Evolutionary conservation across 2,888 invertebrate genomes (phyloP).

Genomic region (Ectobius pallidus): DNA sequence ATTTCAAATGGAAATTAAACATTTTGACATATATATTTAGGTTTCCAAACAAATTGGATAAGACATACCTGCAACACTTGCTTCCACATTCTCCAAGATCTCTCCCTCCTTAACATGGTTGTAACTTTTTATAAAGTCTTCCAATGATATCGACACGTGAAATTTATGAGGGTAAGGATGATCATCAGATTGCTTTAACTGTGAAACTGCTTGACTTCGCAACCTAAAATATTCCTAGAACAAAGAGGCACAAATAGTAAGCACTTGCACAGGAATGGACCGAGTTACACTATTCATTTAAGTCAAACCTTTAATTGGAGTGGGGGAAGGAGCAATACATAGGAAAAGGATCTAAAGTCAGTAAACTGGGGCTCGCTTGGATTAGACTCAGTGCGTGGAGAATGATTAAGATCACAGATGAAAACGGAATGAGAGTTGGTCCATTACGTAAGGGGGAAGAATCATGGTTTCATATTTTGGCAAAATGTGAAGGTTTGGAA

Average conservation of each 20-base stretch:
- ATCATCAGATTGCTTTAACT: constrained; percentile 73
- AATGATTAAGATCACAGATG: too few species aligned
- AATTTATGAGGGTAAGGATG: constrained; percentile 99
- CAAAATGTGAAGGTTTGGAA: too few species aligned
- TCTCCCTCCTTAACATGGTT: constrained; percentile 72
- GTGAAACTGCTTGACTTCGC: constrained; percentile 78
- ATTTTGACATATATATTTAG: too few species aligned
- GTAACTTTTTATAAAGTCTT: constrained; percentile 87
- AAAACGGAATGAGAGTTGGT: too few species aligned
- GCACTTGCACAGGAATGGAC: not conserved
- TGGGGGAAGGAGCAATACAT: not conserved
- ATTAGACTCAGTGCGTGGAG: too few species aligned
- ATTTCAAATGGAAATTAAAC: too few species aligned
- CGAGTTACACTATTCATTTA: not conserved
- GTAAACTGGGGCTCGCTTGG: too few species aligned
- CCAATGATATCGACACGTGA: constrained; percentile 85
- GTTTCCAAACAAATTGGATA: too few species aligned
- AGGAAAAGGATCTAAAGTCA: too few species aligned
- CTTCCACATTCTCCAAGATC: constrained; percentile 67
- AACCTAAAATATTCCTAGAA: constrained; percentile 84
- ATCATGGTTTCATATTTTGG: too few species aligned
- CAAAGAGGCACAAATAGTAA: not conserved
- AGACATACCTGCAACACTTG: constrained; percentile 78
- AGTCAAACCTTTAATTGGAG: not conserved
- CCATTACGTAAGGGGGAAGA: too few species aligned